Conservation (phyloP, 2,888 invertebrate species). For the Erynnis tages region DNA sequence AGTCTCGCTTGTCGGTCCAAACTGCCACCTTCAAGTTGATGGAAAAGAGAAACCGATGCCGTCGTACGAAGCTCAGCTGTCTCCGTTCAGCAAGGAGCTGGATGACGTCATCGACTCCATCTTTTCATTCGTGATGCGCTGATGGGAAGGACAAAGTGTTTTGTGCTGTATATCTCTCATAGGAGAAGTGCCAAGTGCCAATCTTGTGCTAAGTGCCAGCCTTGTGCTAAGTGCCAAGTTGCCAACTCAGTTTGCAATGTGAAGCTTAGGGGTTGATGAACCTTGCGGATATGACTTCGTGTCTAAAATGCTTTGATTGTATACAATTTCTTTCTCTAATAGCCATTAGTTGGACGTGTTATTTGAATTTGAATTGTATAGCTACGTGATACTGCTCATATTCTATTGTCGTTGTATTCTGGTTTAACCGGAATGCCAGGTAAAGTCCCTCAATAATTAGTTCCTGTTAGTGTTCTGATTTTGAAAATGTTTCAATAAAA, state of each 20-base stretch:
- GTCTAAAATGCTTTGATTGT: conserved; percentile 14
- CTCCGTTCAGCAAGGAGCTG: conserved; percentile 72
- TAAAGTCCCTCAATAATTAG: conserved; percentile 11
- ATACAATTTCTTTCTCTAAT: conserved; percentile 8
- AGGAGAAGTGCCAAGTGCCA: conserved; percentile 2
- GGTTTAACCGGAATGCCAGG: background rate
- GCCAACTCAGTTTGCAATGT: background rate
- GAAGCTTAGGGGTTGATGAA: conserved; percentile 10
- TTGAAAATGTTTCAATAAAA: too few relatives aligned
- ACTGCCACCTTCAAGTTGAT: conserved; percentile 60
- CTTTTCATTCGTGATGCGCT: conserved; percentile 75
- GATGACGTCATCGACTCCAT: conserved; percentile 75
- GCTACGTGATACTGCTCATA: background rate
- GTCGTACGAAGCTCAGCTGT: conserved; percentile 65
- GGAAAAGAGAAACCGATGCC: conserved; percentile 60
- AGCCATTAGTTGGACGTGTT: background rate
- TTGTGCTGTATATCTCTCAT: conserved; percentile 22
- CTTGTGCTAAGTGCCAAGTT: too few relatives aligned
- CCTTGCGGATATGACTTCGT: conserved; percentile 9
- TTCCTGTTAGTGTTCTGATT: background rate
- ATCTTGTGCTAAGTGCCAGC: background rate
- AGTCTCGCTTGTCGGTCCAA: conserved; percentile 61
- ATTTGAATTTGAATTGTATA: background rate
- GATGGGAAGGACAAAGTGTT: conserved; percentile 32
- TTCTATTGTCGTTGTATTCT: background rate